Conservation (phyloP, 1,140 invertebrate species). For the Brachionus paranguensis region DNA sequence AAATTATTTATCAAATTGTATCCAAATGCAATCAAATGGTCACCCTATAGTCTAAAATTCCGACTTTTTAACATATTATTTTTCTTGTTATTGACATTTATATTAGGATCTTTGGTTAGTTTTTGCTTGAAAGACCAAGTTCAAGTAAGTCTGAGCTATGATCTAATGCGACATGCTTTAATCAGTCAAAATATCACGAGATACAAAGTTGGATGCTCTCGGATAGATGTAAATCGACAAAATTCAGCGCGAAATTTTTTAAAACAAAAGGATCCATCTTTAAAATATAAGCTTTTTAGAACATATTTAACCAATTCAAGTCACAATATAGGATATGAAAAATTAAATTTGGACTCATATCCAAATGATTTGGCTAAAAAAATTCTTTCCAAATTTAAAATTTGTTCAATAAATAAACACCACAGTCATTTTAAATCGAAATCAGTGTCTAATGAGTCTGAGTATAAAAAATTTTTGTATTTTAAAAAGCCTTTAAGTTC, state of each 20-base stretch:
- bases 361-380: not conserved
- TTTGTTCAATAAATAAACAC: constrained; percentile 19
- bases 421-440: not conserved
- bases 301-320: not conserved
- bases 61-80: not conserved
- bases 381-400: not conserved
- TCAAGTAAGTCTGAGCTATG: not conserved
- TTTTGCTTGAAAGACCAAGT: not conserved
- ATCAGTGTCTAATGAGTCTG: not conserved
- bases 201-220: not conserved
- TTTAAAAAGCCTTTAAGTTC: not conserved
- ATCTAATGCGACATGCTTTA: constrained; percentile 21
- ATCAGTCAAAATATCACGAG: not conserved
- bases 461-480: not conserved
- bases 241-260: not conserved
- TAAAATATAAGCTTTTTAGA: not conserved
- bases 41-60: not conserved
- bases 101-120: not conserved
- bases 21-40: not conserved
- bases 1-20: not conserved
- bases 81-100: not conserved
- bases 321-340: not conserved
- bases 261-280: not conserved
- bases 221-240: not conserved
- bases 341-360: not conserved